phyloP scores from a whole-genome alignment of 2,113 vertebrate genomes.

The Atractosteus spatula region DNA sequence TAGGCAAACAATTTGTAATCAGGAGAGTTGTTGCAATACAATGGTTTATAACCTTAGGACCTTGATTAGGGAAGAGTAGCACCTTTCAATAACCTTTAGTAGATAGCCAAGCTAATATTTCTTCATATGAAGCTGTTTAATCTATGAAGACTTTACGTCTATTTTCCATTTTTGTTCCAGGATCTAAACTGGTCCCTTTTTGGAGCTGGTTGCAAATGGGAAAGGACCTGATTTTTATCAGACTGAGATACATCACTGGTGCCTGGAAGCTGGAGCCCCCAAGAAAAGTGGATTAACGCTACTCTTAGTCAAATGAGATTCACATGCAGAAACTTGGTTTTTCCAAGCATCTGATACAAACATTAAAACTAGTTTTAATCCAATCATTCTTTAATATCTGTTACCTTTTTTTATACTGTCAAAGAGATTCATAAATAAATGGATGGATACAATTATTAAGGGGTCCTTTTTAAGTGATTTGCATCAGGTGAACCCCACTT shows the following conservation, averaged over 20 bases:
- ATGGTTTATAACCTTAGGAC: too few species aligned
- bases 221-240: conserved; percentile 88
- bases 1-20: too few species aligned
- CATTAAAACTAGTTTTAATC: too few species aligned
- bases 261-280: conserved; percentile 81
- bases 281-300: conserved; percentile 76
- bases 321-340: not conserved
- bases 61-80: too few species aligned
- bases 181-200: conserved; percentile 94
- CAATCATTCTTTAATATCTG: not conserved
- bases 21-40: too few species aligned
- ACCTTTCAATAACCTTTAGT: too few species aligned
- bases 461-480: not conserved
- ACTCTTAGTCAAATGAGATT: conserved; percentile 30
- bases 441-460: not conserved
- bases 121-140: too few species aligned
- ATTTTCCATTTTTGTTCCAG: conserved; percentile 64
- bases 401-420: conserved; percentile 15
- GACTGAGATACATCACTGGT: conserved; percentile 88
- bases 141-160: too few species aligned
- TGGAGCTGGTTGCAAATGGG: conserved; percentile 99
- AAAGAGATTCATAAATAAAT: too few species aligned
- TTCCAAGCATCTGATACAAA: not conserved
- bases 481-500: conserved; percentile 17
- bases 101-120: too few species aligned